Evolutionary conservation across 2,113 vertebrate species (phyloP).

Genomic region (Willisornis vidua): DNA sequence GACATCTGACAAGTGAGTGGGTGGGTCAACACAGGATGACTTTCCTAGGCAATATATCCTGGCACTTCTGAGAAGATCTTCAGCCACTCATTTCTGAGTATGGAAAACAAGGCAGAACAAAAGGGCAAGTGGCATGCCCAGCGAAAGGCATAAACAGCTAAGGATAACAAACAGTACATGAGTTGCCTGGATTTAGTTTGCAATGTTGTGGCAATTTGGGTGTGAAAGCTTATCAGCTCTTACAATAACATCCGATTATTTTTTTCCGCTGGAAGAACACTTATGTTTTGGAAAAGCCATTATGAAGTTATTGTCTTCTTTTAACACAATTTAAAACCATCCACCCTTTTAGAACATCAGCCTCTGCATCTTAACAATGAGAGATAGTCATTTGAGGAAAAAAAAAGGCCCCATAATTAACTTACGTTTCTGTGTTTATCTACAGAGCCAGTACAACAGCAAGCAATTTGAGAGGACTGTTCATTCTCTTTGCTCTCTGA

Average conservation of each 20-base stretch:
- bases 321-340: slow-evolving; percentile 37
- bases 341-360: background rate
- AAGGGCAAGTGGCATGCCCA: background rate
- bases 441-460: background rate
- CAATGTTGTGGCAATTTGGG: background rate
- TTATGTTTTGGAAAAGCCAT: background rate
- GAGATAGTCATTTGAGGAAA: background rate
- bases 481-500: background rate
- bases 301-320: background rate
- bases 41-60: background rate
- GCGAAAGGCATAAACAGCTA: background rate
- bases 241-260: background rate
- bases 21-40: background rate
- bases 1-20: background rate
- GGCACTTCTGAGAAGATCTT: background rate
- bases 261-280: background rate
- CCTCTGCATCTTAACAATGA: background rate
- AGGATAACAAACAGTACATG: background rate
- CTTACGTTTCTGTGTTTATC: background rate
- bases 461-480: background rate
- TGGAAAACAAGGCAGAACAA: background rate
- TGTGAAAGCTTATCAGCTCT: background rate
- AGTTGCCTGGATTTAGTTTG: background rate
- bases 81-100: background rate
- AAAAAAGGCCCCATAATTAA: background rate